Base-by-base conservation (phyloP, 2,113 vertebrate genomes). In the Dicerorhinus sumatrensis region DNA sequence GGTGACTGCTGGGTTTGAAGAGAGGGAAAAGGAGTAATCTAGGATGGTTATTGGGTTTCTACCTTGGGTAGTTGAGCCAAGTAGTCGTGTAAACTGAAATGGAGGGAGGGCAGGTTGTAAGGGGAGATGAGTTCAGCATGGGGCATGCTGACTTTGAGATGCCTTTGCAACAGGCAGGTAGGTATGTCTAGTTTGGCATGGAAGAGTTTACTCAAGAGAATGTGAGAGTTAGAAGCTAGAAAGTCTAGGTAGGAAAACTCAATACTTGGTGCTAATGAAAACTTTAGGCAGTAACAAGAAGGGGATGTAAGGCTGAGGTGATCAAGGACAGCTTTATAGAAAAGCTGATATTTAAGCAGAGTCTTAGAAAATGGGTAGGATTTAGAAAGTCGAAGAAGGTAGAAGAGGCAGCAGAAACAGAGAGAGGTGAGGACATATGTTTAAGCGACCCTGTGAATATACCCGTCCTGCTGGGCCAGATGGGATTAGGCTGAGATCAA, bases 401-500 rank as follows among this genome's bases (percentile, higher is more conserved):
- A 60, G 79, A 75, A n/a, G 39, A 20, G 25, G 56, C 29, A 80
- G 65, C 21, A 79, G 84, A 93, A 79, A 58, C 13, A 5, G 10
- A 33, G 42, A 29, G 33, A 69, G 33, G 56, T n/a, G 58, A 87
- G 80, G 88, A 70, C 31, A 6, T 11, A 11, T 62, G 62, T 65
- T 36, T 73, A 58, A 79, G 76, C 4, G 36, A 83, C 39, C 31
- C 6, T 17, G 20, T 62, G 84, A 89, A 29, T 92, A 36, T 42
- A 56, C 46, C 75, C 46, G 31, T 72, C 69, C 96, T 60, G 56
- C 76, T 54, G 88, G 88, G 83, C 83, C 87, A 54, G 63, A n/a
- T 80, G 67, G 77, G 79, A 82, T 95, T 91, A 73, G 16, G 20
- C 67, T 48, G 62, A 91, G 93, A 91, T 91, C 95, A 94, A 93